Evolutionary conservation across 1,140 invertebrate species (phyloP).

Genomic region (Habropoda laboriosa): DNA sequence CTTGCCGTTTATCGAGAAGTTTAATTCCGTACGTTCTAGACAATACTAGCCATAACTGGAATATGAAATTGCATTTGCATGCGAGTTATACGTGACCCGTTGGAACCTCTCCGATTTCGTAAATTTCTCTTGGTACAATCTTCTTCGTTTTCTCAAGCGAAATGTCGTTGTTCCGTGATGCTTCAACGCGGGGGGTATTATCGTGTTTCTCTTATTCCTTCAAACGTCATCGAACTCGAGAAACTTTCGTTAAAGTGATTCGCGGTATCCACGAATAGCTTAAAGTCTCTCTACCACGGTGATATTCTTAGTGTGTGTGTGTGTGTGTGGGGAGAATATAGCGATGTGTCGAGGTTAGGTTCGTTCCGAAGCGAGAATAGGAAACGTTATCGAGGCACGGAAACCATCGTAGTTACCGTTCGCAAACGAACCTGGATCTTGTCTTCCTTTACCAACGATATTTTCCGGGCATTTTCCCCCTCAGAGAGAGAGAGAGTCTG

Average conservation of each 20-base stretch:
- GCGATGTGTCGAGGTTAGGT: neutral
- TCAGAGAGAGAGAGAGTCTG: no score
- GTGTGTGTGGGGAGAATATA: neutral
- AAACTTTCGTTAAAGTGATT: constrained; percentile 43
- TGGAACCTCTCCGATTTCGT: constrained; percentile 17
- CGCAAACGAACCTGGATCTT: constrained; percentile 60
- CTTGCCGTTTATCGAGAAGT: constrained; percentile 11
- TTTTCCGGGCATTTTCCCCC: constrained; percentile 32
- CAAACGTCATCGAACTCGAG: constrained; percentile 12
- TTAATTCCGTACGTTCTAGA: constrained; percentile 18
- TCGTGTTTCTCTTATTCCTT: constrained; percentile 15
- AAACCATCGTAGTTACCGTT: constrained; percentile 58
- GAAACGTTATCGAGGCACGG: constrained; percentile 59
- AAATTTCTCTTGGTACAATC: constrained; percentile 42
- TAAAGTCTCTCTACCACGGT: neutral
- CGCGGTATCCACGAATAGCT: constrained; percentile 26
- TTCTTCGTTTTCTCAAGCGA: constrained; percentile 18
- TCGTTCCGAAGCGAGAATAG: constrained; percentile 27
- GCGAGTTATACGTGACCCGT: constrained; percentile 1
- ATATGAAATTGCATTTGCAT: constrained; percentile 27
- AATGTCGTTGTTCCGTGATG: no score
- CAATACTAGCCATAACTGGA: neutral
- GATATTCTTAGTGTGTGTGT: neutral
- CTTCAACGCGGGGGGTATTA: neutral
- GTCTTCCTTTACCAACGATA: constrained; percentile 43